Evolutionary conservation across 2,797 vertebrate genomes (phyloP).

Genomic region (Gallinago solitaria): DNA sequence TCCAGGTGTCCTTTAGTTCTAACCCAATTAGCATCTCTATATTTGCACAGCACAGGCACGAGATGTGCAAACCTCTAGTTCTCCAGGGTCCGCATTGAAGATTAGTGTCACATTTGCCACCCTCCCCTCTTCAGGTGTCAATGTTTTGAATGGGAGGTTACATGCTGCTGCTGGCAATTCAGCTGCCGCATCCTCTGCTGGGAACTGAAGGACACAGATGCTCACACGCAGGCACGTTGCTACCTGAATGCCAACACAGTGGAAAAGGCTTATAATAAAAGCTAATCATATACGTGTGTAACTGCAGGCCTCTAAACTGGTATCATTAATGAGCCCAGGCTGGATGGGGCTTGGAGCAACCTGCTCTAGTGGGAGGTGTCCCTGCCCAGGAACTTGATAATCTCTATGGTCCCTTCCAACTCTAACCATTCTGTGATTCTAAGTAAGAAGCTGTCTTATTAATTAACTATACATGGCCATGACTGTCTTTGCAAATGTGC

Average conservation of each 20-base stretch:
- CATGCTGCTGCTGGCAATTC: background rate
- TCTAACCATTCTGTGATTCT: too few species aligned
- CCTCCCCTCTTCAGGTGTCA: background rate
- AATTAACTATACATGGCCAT: background rate
- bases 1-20: slow-evolving; percentile 1
- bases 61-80: background rate
- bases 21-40: background rate
- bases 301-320: background rate
- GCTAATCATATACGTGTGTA: background rate
- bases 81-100: background rate
- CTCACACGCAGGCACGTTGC: background rate
- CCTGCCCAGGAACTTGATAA: too few species aligned
- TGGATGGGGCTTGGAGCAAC: too few species aligned
- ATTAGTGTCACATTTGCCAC: background rate
- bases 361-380: too few species aligned
- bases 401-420: too few species aligned
- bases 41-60: background rate
- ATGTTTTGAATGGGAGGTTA: background rate
- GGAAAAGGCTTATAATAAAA: background rate
- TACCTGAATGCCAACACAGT: background rate
- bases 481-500: background rate
- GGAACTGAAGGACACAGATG: background rate
- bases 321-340: background rate
- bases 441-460: background rate
- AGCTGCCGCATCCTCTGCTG: background rate